These are phyloP conservation scores for Platalea minor DNA, from an alignment of 2,797 vertebrate genomes.

Conservation along the genomic window DNA sequence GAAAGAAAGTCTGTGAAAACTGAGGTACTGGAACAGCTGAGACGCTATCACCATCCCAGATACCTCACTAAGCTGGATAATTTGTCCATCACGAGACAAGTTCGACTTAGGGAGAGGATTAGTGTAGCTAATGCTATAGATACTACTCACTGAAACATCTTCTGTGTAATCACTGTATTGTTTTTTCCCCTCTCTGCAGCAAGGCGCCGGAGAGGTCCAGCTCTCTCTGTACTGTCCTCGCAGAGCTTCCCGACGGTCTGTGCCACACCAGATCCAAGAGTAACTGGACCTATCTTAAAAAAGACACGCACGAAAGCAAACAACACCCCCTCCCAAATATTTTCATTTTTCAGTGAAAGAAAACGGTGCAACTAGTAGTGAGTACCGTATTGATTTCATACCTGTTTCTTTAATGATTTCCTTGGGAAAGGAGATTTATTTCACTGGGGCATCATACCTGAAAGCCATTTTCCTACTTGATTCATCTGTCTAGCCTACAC, in stretches of 20 bases:
- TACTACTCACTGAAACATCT: neutral
- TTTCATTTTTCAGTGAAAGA: neutral
- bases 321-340: rapidly evolving
- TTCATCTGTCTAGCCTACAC: neutral
- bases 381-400: neutral
- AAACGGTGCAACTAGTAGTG: neutral
- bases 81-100: slow-evolving; percentile 47
- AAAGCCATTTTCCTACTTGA: neutral
- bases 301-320: neutral
- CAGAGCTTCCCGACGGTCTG: neutral
- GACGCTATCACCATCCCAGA: neutral
- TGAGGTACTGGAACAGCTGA: neutral
- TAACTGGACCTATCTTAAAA: neutral
- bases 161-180: neutral
- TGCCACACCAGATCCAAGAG: neutral
- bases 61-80: slow-evolving; percentile 33
- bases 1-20: neutral
- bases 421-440: neutral
- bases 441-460: neutral
- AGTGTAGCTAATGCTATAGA: slow-evolving; percentile 18
- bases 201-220: neutral
- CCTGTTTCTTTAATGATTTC: neutral
- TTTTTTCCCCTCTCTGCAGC: neutral
- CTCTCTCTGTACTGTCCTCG: neutral
- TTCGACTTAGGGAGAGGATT: slow-evolving; percentile 20